Conservation (phyloP, 2,797 vertebrate genomes). For the Chaenodraco wilsoni region DNA sequence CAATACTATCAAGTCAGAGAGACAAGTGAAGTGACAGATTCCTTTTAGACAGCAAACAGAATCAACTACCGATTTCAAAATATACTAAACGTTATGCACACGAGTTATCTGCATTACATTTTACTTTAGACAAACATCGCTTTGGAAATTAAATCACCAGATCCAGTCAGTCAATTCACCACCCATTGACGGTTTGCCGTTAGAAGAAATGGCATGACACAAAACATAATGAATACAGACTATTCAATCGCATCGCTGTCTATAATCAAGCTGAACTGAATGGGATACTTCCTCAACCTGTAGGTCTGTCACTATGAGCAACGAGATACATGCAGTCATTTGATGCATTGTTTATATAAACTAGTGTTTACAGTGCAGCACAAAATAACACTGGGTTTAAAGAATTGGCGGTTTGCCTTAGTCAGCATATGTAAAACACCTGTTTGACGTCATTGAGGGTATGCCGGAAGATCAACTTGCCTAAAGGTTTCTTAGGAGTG, state of each 20-base stretch:
- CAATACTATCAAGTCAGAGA: not conserved
- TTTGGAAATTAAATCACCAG: not conserved
- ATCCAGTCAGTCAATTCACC: not conserved
- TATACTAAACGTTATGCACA: not conserved
- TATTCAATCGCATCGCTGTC: no score
- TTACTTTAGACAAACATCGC: not conserved
- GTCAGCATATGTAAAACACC: constrained; percentile 6
- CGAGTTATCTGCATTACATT: not conserved
- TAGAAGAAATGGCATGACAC: not conserved
- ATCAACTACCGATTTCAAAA: constrained; percentile 3
- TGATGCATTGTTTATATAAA: no score
- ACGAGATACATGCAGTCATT: no score
- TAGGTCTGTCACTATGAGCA: no score
- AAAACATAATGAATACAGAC: no score
- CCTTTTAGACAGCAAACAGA: not conserved
- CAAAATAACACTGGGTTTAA: no score
- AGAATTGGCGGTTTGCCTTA: no score
- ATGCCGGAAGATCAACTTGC: not conserved
- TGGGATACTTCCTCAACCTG: no score
- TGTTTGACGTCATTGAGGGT: constrained; percentile 2
- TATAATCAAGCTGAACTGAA: no score
- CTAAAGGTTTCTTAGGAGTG: not conserved
- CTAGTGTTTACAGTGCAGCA: no score
- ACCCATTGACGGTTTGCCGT: not conserved
- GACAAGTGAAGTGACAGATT: not conserved